Base-by-base conservation (phyloP, 1,140 invertebrate species). In the Physella acuta region DNA sequence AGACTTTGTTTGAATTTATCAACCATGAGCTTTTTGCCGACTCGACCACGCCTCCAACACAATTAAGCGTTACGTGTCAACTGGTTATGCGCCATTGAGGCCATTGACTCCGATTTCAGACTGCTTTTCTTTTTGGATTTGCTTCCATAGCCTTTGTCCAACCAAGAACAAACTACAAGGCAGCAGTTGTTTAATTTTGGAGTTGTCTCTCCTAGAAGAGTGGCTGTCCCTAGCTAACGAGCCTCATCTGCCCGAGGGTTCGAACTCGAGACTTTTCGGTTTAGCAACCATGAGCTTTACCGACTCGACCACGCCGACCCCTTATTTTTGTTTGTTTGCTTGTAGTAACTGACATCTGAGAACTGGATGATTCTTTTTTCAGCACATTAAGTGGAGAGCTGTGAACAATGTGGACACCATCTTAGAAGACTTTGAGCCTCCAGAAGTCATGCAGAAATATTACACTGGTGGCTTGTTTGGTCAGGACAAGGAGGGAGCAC, bases 401-500 rank as follows among this genome's bases (percentile, higher is more conserved):
- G 89, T 90, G 78, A 92, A 90, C 89, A 90, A 90, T 55, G 89
- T 92, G 0, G 93, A 95, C 72, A 88, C 84, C 51, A 87, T 81
- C 79, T 89, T 75, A 82, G 84, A 80, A 39, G 86, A 88, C 16
- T 95, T 91, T 90, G 81, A 90, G 58, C 85, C 89, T 0, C 92
- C 93, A 1, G 89, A 91, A 80, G 87, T 90, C 0, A 77, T 95
- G 11, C 82, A 87, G 26, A 88, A 90, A 69, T 91, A 92, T 81
- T 89, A 92, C 75, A 92, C 93, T 0, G 90, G 90, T 55, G 93
- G 93, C 60, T 81, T 89, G 0, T 87, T 88, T 64, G 94, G 94
- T 1, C 91, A 88, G 73, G 93, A 95, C 78, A 94, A 92, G 76
- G 91, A 93, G 75, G 93, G 92, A n/a, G 90, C 90, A 30, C 93